Base-by-base conservation (phyloP, 2,888 invertebrate species). In the Campoplex nolae region DNA sequence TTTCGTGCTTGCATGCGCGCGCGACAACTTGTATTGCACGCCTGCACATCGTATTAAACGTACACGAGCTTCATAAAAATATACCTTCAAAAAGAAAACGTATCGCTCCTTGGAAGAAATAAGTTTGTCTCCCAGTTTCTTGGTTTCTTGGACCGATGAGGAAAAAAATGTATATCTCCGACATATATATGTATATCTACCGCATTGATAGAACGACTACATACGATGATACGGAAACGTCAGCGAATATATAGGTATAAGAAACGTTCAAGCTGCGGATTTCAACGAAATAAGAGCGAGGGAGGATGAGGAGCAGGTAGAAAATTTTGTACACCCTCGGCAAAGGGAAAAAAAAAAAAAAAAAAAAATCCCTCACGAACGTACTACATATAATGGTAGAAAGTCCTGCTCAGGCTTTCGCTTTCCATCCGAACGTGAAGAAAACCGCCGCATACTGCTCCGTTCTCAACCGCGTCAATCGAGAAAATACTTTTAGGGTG, bases 251-350 rank as follows among this genome's bases (percentile, higher is more conserved):
- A 23, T 23, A 8, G 35, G 54, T 51, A 73, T 51, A 56, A 38
- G 42, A 74, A 58, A 74, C 4, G 42, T 23, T n/a, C 23, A 23
- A 23, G 23, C 23, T 23, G 16, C 42, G 16, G 23, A 38, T 42
- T 38, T 58, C 35, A 6, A 58, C 3, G 23, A 16, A 54, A 18
- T 35, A 54, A 16, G 18, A 16, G 28, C 6, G 51, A 23, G 18
- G 32, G 51, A 18, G 32, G 9, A 23, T n/a, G 18, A 18, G n/a
- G 51, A 73, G 35, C 71, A 74, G 73, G 56, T 54, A 74, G 73
- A 74, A n/a, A 74, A 51, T 28, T 51, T 7, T 51, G 35, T 28
- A 51, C 32, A 48, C 32, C 51, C 35, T 32, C n/a, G n/a, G 35
- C 32, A 9, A 42, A n/a, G 23, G 13, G 38, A 18, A 38, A 42